These are phyloP conservation scores for Eutolmus rufibarbis DNA, from an alignment of 2,888 invertebrate genomes.

Conservation along the genomic window DNA sequence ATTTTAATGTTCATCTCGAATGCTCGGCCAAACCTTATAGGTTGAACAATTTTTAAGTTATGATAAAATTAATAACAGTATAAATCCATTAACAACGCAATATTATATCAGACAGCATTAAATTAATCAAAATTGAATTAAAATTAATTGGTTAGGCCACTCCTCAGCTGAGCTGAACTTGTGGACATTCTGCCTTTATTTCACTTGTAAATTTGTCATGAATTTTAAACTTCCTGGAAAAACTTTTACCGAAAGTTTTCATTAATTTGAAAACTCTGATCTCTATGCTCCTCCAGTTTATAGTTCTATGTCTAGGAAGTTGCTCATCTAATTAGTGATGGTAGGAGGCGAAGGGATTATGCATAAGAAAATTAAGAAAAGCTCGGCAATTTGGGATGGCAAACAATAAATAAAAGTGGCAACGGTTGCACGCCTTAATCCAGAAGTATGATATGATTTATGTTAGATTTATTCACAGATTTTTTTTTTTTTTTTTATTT, in stretches of 20 bases:
- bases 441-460: neutral
- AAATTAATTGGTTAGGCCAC: neutral
- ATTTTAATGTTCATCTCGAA: neutral
- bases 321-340: conserved; percentile 3
- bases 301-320: neutral
- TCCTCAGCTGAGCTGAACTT: neutral
- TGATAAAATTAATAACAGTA: neutral
- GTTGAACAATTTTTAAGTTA: neutral
- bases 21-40: neutral
- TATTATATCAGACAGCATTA: neutral
- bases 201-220: conserved; percentile 1
- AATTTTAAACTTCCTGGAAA: neutral
- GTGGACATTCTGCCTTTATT: neutral
- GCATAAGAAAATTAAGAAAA: conserved; percentile 2
- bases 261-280: conserved; percentile 19
- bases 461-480: neutral
- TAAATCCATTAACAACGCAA: neutral
- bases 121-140: neutral
- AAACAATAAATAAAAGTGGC: neutral
- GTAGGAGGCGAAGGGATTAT: neutral
- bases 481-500: neutral
- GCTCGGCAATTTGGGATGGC: neutral
- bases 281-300: neutral
- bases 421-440: neutral
- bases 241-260: neutral